phyloP scores from a whole-genome alignment of 2,797 vertebrate species.

The Propithecus deckenii region DNA sequence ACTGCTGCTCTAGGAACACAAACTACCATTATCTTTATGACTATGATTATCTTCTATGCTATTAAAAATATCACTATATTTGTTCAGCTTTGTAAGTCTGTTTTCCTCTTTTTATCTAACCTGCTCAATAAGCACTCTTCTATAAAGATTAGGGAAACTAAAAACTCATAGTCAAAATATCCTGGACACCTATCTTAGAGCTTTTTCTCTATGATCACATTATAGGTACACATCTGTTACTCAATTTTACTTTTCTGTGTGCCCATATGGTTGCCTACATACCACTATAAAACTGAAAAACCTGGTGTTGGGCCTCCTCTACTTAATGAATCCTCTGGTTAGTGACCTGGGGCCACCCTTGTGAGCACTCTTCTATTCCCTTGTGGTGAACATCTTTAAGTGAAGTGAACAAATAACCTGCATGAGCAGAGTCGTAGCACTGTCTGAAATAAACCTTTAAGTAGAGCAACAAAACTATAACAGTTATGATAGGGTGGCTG shows the following conservation, averaged over 20 bases:
- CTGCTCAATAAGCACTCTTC: slow-evolving; percentile 5
- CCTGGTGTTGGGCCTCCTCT: neutral
- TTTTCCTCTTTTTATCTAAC: neutral
- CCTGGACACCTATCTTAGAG: neutral
- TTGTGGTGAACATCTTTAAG: neutral
- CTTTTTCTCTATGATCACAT: neutral
- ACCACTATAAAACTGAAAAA: neutral
- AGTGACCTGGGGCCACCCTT: neutral
- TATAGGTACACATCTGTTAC: neutral
- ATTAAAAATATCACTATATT: neutral
- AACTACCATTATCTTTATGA: neutral
- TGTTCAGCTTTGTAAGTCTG: slow-evolving; percentile 43
- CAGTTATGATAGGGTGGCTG: neutral
- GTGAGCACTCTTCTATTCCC: neutral
- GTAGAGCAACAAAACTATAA: neutral
- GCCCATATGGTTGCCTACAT: neutral
- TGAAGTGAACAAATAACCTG: neutral
- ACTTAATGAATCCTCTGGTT: neutral
- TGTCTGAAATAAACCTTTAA: neutral
- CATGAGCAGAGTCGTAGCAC: neutral
- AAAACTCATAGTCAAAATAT: neutral
- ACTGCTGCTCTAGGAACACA: slow-evolving; percentile 19
- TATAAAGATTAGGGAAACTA: slow-evolving; percentile 20
- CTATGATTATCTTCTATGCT: neutral
- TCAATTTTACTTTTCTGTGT: neutral